Percentiles rank a stretch among this genome's conserved stretches.
Conservation (phyloP, 2,888 invertebrate genomes). For the Ornithoptera priamus region DNA sequence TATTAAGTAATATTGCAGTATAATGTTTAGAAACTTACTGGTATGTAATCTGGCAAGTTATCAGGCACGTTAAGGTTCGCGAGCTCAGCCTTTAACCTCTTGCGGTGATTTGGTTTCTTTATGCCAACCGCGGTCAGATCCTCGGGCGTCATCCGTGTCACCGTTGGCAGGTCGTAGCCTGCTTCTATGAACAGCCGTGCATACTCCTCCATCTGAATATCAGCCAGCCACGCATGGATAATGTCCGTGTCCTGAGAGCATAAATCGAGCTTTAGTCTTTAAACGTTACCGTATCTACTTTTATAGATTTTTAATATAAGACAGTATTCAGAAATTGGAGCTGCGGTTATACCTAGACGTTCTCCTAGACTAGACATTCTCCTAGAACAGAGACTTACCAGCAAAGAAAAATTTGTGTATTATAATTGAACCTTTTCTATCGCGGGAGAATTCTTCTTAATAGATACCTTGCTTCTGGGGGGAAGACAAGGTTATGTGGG, state of each 20-base stretch:
- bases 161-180: slow-evolving; percentile 98
- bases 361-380: too few species aligned
- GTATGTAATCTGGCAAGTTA: slow-evolving; percentile 96
- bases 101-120: slow-evolving; percentile 98
- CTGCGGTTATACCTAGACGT: too few species aligned
- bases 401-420: too few species aligned
- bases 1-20: too few species aligned
- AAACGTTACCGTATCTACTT: background rate
- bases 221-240: slow-evolving; percentile 95
- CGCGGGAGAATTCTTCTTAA: too few species aligned
- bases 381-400: too few species aligned
- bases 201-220: slow-evolving; percentile 97
- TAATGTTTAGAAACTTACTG: slow-evolving; percentile 78
- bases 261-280: background rate
- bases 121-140: slow-evolving; percentile 94
- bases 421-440: too few species aligned
- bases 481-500: too few species aligned
- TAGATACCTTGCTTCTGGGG: too few species aligned
- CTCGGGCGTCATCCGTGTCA: slow-evolving; percentile 99
- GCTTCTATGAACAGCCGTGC: slow-evolving; percentile 95
- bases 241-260: slow-evolving; percentile 91
- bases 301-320: too few species aligned
- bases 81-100: slow-evolving; percentile 97
- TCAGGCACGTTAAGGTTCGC: slow-evolving; percentile 96
- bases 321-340: too few species aligned